Evolutionary conservation across 2,888 invertebrate species (phyloP).

Genomic region (Empis livida): DNA sequence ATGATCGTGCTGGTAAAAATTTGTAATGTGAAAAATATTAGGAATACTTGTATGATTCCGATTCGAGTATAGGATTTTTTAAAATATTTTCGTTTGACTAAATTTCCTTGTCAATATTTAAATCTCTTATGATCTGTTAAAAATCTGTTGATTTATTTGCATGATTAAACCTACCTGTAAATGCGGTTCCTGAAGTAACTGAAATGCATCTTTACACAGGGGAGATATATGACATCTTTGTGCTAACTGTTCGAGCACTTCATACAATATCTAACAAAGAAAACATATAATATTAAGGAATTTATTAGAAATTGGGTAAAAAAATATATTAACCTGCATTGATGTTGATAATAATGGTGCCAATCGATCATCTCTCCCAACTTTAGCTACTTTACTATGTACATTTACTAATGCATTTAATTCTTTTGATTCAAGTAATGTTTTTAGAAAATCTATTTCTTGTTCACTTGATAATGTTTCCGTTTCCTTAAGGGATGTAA

Average conservation of each 20-base stretch:
- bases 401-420: slow-evolving; percentile 82
- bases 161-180: slow-evolving; percentile 51
- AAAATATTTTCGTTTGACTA: no score
- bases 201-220: slow-evolving; percentile 67
- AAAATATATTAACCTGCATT: slow-evolving; percentile 46
- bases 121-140: no score
- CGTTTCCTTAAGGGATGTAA: slow-evolving; percentile 71
- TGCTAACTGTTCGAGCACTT: slow-evolving; percentile 66
- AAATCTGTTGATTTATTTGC: no score
- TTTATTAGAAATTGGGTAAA: neutral
- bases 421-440: slow-evolving; percentile 72
- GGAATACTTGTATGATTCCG: no score
- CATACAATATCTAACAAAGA: slow-evolving; percentile 47
- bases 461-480: slow-evolving; percentile 64
- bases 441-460: slow-evolving; percentile 74
- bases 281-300: neutral
- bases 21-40: no score
- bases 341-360: slow-evolving; percentile 75
- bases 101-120: no score
- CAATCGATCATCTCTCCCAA: slow-evolving; percentile 72
- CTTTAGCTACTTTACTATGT: slow-evolving; percentile 75
- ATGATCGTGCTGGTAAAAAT: no score
- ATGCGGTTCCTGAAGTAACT: slow-evolving; percentile 71
- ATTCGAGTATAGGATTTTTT: no score
- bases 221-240: slow-evolving; percentile 52